Evolutionary conservation across 1,140 invertebrate genomes (phyloP).

Genomic region (Sarcophaga bullata): DNA sequence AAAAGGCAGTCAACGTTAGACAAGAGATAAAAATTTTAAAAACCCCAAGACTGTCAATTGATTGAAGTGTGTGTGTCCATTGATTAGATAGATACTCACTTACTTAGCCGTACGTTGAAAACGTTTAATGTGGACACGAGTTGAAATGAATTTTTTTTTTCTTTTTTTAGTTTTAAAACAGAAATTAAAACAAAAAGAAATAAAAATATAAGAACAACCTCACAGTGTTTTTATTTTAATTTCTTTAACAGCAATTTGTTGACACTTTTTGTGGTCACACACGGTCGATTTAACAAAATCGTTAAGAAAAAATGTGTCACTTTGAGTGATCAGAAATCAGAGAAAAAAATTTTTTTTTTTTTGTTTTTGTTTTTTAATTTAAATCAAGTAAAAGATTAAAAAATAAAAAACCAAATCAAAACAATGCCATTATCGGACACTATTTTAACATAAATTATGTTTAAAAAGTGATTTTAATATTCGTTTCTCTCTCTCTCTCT

Average conservation of each 20-base stretch:
- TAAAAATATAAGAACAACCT: too few species aligned
- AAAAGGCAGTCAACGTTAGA: too few species aligned
- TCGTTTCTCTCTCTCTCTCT: not conserved
- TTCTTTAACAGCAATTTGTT: constrained; percentile 12
- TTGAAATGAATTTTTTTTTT: too few species aligned
- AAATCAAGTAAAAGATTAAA: not conserved
- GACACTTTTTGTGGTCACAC: not conserved
- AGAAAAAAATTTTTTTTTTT: not conserved
- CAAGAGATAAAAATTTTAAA: too few species aligned
- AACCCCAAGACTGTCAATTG: not conserved
- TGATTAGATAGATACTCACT: not conserved
- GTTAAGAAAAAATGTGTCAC: constrained; percentile 6
- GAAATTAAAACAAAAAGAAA: too few species aligned
- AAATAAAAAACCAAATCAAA: too few species aligned
- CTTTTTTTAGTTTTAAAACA: too few species aligned
- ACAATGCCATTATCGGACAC: not conserved
- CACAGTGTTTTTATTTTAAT: not conserved
- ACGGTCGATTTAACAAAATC: not conserved
- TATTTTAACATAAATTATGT: constrained; percentile 16
- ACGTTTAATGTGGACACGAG: too few species aligned
- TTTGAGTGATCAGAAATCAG: not conserved
- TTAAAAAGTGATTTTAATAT: not conserved
- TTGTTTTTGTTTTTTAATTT: not conserved
- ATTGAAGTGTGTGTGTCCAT: constrained; percentile 19
- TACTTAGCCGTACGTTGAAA: not conserved